Conservation (phyloP, 2,888 invertebrate species). For the Dioctria rufipes region DNA sequence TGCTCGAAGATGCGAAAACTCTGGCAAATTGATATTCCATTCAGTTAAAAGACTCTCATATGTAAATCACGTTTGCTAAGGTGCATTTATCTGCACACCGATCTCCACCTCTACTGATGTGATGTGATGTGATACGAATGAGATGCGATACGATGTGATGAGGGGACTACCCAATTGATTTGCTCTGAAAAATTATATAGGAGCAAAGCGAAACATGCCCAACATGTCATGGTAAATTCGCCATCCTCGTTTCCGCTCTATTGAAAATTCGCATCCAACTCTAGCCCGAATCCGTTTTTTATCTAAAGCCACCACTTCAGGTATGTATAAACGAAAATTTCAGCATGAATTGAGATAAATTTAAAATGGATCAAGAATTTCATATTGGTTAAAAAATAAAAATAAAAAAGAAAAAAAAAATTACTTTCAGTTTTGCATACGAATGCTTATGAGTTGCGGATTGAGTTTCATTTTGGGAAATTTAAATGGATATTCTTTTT, state of each 20-base stretch:
- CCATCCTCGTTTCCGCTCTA: constrained; percentile 48
- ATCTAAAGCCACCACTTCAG: constrained; percentile 35
- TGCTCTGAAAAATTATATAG: constrained; percentile 47
- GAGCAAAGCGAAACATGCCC: constrained; percentile 15
- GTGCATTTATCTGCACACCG: constrained; percentile 38
- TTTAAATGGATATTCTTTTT: no score
- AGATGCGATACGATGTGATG: background rate
- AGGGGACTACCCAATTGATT: constrained; percentile 31
- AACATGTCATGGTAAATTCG: constrained; percentile 34
- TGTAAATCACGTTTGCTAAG: constrained; percentile 46
- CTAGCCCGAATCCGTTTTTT: constrained; percentile 24
- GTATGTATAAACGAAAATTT: constrained; percentile 21
- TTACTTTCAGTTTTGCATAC: constrained; percentile 18
- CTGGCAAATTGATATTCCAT: constrained; percentile 46
- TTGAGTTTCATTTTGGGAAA: background rate
- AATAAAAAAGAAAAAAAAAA: no score
- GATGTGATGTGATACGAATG: no score
- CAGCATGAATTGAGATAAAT: constrained; percentile 46
- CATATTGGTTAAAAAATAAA: constrained; percentile 7
- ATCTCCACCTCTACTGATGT: no score
- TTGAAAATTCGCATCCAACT: constrained; percentile 33
- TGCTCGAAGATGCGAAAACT: constrained; percentile 38
- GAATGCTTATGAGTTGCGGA: background rate
- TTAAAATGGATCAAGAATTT: constrained; percentile 46
- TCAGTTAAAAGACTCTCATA: constrained; percentile 43